Percentiles rank a stretch among this genome's conserved stretches.
phyloP scores from a whole-genome alignment of 2,888 invertebrate genomes.

The Oeneis ivallda region DNA sequence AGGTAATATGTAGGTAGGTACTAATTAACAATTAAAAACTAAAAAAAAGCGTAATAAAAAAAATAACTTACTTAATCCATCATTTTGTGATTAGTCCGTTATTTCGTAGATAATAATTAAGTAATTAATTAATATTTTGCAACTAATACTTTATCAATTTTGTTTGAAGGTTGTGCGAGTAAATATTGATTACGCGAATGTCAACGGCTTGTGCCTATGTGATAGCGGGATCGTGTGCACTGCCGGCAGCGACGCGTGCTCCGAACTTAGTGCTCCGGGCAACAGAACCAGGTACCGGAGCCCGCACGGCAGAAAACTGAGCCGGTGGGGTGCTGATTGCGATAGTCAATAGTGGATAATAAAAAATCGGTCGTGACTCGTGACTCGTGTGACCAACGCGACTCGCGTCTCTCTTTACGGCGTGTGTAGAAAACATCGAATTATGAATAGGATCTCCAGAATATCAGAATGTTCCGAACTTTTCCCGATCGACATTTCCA shows the following conservation, averaged over 20 bases:
- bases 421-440: slow-evolving; percentile 24
- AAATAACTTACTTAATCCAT: no score
- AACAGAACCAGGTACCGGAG: neutral
- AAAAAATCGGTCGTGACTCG: slow-evolving; percentile 31
- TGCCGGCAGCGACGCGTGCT: slow-evolving; percentile 32
- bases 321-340: slow-evolving; percentile 30
- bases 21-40: no score
- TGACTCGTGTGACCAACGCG: slow-evolving; percentile 34
- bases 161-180: neutral
- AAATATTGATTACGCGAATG: slow-evolving; percentile 17
- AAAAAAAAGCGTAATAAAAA: no score
- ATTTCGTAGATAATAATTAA: neutral
- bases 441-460: neutral
- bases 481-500: neutral
- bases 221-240: slow-evolving; percentile 25
- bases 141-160: slow-evolving; percentile 2
- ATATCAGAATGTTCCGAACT: neutral
- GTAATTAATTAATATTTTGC: neutral
- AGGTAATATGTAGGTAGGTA: no score
- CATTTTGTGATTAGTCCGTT: neutral
- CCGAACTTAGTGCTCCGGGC: slow-evolving; percentile 17
- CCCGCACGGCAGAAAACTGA: slow-evolving; percentile 17
- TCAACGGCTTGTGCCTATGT: neutral
- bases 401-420: slow-evolving; percentile 35
- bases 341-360: slow-evolving; percentile 35